These are phyloP conservation scores for Pseudomyrmex concolor DNA, from an alignment of 1,140 invertebrate species.

Conservation along the genomic window DNA sequence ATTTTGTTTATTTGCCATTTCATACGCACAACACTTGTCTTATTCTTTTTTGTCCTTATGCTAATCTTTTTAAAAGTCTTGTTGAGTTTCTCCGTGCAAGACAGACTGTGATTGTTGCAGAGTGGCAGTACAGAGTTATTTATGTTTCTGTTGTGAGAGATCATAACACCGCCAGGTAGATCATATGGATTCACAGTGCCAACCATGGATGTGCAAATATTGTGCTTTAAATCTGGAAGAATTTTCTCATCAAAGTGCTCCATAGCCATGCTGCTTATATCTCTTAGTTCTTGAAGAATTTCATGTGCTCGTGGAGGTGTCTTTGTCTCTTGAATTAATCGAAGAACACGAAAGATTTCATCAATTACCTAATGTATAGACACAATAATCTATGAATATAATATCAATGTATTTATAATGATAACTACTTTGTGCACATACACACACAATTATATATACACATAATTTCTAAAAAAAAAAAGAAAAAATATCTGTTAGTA, in stretches of 20 bases:
- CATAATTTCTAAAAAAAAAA: slow-evolving; percentile 97
- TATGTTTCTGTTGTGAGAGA: slow-evolving; percentile 71
- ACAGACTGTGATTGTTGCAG: slow-evolving; percentile 65
- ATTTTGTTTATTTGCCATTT: slow-evolving; percentile 77
- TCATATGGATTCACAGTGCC: slow-evolving; percentile 80
- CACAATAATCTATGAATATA: slow-evolving; percentile 40
- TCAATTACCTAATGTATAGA: slow-evolving; percentile 91
- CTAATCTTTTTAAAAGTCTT: slow-evolving; percentile 82
- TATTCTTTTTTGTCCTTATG: slow-evolving; percentile 80
- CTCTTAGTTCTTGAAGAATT: slow-evolving; percentile 94
- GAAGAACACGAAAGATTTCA: slow-evolving; percentile 92
- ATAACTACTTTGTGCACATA: no score
- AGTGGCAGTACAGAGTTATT: slow-evolving; percentile 70
- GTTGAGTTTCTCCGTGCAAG: slow-evolving; percentile 78
- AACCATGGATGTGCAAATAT: slow-evolving; percentile 79
- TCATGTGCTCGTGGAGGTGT: slow-evolving; percentile 92
- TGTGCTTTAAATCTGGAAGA: slow-evolving; percentile 86
- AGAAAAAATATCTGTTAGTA: slow-evolving; percentile 86
- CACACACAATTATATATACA: no score
- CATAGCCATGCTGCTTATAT: slow-evolving; percentile 98
- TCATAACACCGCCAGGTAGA: slow-evolving; percentile 79
- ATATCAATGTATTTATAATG: slow-evolving; percentile 6
- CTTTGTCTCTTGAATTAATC: slow-evolving; percentile 88
- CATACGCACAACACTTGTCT: slow-evolving; percentile 74
- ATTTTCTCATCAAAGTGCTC: slow-evolving; percentile 98